Evolutionary conservation across 2,797 vertebrate species (phyloP).

Genomic region (Xiphophorus birchmanni): DNA sequence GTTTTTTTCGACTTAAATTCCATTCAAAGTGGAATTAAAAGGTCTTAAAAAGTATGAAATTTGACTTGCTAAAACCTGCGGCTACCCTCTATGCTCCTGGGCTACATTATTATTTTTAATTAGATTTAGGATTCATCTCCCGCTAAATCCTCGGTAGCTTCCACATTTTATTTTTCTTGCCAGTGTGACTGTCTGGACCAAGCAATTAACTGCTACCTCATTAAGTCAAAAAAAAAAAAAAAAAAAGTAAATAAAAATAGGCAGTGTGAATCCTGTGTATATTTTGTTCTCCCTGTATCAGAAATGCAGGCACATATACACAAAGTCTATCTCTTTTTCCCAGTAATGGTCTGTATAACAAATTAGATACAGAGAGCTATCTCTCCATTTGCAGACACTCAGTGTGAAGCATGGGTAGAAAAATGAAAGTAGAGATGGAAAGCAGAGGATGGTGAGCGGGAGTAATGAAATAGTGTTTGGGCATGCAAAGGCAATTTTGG

Average conservation of each 20-base stretch:
- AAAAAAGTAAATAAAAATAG: conserved; percentile 18
- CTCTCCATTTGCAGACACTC: conserved; percentile 49
- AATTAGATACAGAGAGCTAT: conserved; percentile 51
- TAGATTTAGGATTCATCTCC: conserved; percentile 41
- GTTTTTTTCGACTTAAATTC: neutral
- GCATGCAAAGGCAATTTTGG: conserved; percentile 55
- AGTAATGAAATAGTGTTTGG: conserved; percentile 49
- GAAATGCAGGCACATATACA: conserved; percentile 23
- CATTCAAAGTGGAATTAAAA: neutral
- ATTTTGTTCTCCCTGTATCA: conserved; percentile 2
- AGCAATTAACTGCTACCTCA: conserved; percentile 64
- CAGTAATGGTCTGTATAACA: conserved; percentile 22
- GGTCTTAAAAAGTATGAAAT: neutral
- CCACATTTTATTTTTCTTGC: conserved; percentile 25
- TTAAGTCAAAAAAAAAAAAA: conserved; percentile 55
- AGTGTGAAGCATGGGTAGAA: conserved; percentile 25
- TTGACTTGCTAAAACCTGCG: neutral
- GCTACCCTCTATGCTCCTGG: neutral
- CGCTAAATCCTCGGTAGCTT: conserved; percentile 20
- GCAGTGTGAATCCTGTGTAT: conserved; percentile 60
- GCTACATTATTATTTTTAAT: conserved; percentile 30
- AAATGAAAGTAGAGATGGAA: conserved; percentile 35
- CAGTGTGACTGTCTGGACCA: conserved; percentile 51
- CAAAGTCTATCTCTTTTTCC: conserved; percentile 12
- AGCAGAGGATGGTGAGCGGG: conserved; percentile 2